Evolutionary conservation across 2,888 invertebrate species (phyloP).

Genomic region (Aromia moschata): DNA sequence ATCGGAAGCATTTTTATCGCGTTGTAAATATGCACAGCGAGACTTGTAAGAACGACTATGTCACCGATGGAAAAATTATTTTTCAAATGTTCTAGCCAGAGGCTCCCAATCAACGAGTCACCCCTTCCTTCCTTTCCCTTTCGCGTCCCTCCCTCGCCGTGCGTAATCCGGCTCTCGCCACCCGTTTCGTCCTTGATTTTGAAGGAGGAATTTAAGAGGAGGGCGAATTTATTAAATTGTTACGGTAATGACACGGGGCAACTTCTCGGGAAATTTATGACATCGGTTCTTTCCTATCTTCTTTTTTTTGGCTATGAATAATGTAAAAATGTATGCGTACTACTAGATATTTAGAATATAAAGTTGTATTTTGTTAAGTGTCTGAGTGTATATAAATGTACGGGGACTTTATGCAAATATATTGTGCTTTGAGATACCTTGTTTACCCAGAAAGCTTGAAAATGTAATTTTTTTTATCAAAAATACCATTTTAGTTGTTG

Average conservation of each 20-base stretch:
- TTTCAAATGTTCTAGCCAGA: not conserved
- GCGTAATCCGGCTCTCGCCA: not conserved
- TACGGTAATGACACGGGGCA: not conserved
- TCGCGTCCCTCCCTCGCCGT: too few relatives aligned
- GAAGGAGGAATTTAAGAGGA: not conserved
- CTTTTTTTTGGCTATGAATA: too few relatives aligned
- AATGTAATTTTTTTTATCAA: too few relatives aligned
- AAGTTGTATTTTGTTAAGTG: too few relatives aligned
- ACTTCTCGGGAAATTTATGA: not conserved
- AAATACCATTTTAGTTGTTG: too few relatives aligned
- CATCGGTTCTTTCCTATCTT: not conserved
- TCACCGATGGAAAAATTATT: not conserved
- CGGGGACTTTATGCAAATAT: too few relatives aligned
- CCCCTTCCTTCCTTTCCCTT: too few relatives aligned
- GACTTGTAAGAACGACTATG: slow-evolving; percentile 27
- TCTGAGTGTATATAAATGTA: too few relatives aligned
- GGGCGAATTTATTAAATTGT: not conserved
- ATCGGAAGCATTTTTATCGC: slow-evolving; percentile 33
- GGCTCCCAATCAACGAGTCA: not conserved
- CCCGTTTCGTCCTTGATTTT: not conserved
- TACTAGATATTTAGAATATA: too few relatives aligned
- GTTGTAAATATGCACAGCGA: slow-evolving; percentile 38
- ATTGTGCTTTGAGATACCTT: too few relatives aligned
- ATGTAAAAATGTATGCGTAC: too few relatives aligned
- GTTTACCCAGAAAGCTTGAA: too few relatives aligned